Percentiles rank a stretch among this genome's conserved stretches.
Evolutionary conservation across 2,113 vertebrate species (phyloP).

Genomic region (Todiramphus chloris): DNA sequence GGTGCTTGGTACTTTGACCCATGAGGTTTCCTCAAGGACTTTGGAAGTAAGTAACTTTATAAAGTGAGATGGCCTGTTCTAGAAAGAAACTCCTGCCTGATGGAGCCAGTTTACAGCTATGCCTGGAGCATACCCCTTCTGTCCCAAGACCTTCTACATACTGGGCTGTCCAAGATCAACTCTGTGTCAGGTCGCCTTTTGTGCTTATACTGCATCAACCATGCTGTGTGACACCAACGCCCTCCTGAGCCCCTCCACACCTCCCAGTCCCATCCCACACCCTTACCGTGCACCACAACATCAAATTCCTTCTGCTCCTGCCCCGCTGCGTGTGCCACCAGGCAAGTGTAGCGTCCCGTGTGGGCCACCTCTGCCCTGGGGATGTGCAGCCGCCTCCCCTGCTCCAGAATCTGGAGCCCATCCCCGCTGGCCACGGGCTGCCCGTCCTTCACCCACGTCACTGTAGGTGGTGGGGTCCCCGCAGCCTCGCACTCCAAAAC

Average conservation of each 20-base stretch:
- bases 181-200: neutral
- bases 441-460: conserved; percentile 67
- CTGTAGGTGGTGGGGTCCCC: neutral
- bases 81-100: neutral
- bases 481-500: conserved; percentile 56
- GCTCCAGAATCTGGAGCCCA: neutral
- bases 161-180: neutral
- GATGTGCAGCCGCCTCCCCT: conserved; percentile 50
- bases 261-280: neutral
- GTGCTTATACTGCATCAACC: neutral
- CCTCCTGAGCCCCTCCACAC: neutral
- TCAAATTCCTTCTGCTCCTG: conserved; percentile 63
- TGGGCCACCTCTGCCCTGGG: conserved; percentile 35
- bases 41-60: neutral
- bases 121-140: neutral
- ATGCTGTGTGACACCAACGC: conserved; percentile 57
- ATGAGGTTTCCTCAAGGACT: neutral
- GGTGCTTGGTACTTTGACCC: neutral
- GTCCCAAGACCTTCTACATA: accelerated
- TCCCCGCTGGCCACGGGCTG: neutral
- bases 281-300: conserved; percentile 70
- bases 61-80: neutral
- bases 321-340: conserved; percentile 28
- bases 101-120: neutral
- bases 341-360: conserved; percentile 64